Evolutionary conservation across 2,113 vertebrate genomes (phyloP).

Genomic region (Aspidoscelis tigris): DNA sequence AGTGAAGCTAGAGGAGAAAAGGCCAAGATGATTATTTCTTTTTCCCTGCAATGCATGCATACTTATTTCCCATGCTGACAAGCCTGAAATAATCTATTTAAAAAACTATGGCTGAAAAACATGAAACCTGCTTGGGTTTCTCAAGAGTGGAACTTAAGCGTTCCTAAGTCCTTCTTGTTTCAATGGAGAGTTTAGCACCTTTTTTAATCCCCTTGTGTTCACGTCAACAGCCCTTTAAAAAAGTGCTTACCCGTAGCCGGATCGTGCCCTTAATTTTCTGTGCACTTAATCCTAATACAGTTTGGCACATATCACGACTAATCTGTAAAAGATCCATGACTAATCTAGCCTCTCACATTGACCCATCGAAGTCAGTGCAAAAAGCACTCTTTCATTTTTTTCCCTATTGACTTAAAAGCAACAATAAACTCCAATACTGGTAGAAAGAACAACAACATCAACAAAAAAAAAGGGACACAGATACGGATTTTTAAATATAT

Average conservation of each 20-base stretch:
- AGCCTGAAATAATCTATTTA: background rate
- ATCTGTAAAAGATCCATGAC: conserved; percentile 10
- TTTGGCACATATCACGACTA: conserved; percentile 12
- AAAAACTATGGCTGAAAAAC: background rate
- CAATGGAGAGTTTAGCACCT: background rate
- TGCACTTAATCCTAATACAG: background rate
- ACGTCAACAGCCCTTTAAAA: background rate
- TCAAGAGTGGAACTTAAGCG: background rate
- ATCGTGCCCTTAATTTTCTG: background rate
- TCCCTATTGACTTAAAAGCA: background rate
- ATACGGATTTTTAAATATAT: too few relatives aligned
- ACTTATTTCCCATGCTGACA: background rate
- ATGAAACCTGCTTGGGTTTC: background rate
- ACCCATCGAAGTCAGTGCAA: background rate
- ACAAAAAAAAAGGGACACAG: too few relatives aligned
- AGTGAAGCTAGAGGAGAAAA: background rate
- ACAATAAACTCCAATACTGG: background rate
- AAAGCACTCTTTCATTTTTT: background rate
- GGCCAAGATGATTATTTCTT: background rate
- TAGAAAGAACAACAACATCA: background rate
- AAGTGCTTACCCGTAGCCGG: background rate
- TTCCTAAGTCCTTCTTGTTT: background rate
- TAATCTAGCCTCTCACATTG: background rate
- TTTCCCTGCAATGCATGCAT: background rate
- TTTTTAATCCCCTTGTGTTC: background rate